A percentile compares a stretch with the other conserved stretches of the same genome.
Conservation (phyloP, 1,140 invertebrate species). For the Drosophila kanapiae region DNA sequence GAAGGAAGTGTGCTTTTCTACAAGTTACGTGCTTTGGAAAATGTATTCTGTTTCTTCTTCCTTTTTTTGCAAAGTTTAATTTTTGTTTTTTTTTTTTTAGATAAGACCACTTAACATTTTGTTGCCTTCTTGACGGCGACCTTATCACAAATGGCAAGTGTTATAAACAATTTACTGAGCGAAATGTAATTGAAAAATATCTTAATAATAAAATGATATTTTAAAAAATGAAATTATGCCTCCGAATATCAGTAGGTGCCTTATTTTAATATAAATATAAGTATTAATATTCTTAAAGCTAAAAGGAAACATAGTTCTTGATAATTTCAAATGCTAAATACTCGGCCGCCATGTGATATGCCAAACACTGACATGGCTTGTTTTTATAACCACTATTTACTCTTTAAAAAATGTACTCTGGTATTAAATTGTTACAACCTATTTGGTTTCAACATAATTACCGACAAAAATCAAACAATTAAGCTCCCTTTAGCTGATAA, state of each 20-base stretch:
- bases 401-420: background rate
- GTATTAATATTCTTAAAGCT: too few species aligned
- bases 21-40: conserved; percentile 8
- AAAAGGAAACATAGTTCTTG: background rate
- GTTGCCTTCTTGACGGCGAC: background rate
- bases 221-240: too few species aligned
- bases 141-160: background rate
- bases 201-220: background rate
- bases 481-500: background rate
- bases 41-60: background rate
- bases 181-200: background rate
- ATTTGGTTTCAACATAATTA: background rate
- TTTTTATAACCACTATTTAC: too few species aligned
- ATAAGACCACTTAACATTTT: conserved; percentile 17
- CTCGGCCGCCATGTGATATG: too few species aligned
- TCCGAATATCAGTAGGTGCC: too few species aligned
- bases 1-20: conserved; percentile 15
- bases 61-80: background rate
- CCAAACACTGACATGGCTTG: too few species aligned
- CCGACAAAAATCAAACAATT: conserved; percentile 14
- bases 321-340: background rate
- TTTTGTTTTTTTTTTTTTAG: conserved; percentile 1
- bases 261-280: too few species aligned
- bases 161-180: background rate
- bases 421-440: background rate